Evolutionary conservation across 2,888 invertebrate species (phyloP), one percentile per base, ranked within the genome.

Genomic region (Hyposoter dolosus): DNA sequence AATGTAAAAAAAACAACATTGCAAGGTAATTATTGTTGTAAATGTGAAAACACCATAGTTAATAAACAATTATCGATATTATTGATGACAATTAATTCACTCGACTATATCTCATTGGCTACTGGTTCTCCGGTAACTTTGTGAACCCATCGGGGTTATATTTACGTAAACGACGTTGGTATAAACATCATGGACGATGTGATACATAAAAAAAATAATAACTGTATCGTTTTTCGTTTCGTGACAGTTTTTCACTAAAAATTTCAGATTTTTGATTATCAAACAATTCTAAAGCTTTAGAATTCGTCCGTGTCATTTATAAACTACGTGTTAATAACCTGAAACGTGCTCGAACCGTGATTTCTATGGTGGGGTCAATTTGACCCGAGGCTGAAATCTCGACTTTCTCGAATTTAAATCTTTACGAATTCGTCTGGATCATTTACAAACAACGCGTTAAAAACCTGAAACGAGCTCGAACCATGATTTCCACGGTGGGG

Each of bases 191-290:
- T 60, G 28, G 28, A 28, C 60, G 60, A 60, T 15, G 15, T 15
- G 60, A 40, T 60, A 28, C 15, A 60, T 60, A 60, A 60, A 60
- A 60, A 60, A 60, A 4, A 60, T 35, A 60, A 60, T 15, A 28
- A 60, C 28, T 15, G 7, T 7, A n/a, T 7, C 28, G 5, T 28
- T 23, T 56, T 28, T 28, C 40, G 1, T 5, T 28, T 28, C 15
- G 15, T 15, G 60, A 60, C 28, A 6, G 23, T 3, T 56, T 19
- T 23, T 12, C 12, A 56, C 19, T 5, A 15, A 4, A 53, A 53
- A 23, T 28, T 60, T 5, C 1, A 9, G 5, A 12, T 15, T 28
- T 28, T 60, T 15, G 1, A 28, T 60, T 28, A 0, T 28, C 23
- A 0, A 15, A 60, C 1, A 28, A 28, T 56, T 9, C 3, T 23